Evolutionary conservation across 2,797 vertebrate genomes (phyloP).

Genomic region (Mallotus villosus): DNA sequence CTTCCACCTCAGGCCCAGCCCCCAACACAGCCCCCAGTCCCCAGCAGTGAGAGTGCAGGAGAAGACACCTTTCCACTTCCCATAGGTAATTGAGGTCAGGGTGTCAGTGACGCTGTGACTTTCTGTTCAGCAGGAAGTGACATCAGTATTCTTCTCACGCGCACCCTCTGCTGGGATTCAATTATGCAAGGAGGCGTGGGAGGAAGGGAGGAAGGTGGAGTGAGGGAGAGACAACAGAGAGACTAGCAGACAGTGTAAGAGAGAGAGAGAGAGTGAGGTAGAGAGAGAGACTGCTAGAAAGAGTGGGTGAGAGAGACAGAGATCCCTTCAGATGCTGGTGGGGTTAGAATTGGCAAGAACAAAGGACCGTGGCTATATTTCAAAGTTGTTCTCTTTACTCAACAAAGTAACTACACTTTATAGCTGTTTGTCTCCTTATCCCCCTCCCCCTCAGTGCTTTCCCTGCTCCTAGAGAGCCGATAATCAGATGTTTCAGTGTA

Average conservation of each 20-base stretch:
- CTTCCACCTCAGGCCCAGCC: no score
- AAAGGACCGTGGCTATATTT: no score
- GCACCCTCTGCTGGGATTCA: conserved; percentile 12
- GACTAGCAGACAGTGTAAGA: background rate
- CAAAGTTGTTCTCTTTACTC: no score
- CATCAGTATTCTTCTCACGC: background rate
- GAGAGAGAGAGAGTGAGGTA: background rate
- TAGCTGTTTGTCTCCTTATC: background rate
- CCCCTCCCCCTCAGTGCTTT: background rate
- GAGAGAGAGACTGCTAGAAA: background rate
- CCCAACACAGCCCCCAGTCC: background rate
- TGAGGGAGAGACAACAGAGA: background rate
- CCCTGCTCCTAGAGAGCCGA: background rate
- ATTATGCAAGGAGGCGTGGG: conserved; percentile 25
- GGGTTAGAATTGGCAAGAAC: no score
- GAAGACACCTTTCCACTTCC: background rate
- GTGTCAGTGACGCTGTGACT: conserved; percentile 16
- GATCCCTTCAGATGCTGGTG: no score
- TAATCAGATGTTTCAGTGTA: background rate
- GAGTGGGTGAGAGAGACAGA: no score
- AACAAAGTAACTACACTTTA: no score
- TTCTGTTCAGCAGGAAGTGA: background rate
- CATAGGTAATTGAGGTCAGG: conserved; percentile 26
- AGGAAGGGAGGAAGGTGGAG: background rate
- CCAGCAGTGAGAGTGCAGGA: background rate